phyloP scores from a whole-genome alignment of 2,113 vertebrate species.

The Otocyon megalotis region DNA sequence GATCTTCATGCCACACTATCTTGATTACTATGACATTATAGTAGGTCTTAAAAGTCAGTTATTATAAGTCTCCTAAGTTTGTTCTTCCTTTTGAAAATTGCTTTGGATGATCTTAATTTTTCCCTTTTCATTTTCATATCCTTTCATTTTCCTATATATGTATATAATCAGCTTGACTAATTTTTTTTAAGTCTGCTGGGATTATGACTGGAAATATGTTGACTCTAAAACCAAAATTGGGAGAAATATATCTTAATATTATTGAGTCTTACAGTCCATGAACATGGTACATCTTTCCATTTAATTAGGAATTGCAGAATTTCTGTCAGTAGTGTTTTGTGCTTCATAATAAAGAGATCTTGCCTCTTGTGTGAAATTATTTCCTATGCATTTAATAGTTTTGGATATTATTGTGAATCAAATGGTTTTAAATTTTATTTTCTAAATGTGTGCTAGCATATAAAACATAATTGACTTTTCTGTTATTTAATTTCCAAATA shows the following conservation, averaged over 20 bases:
- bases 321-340: neutral
- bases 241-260: neutral
- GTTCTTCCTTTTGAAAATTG: neutral
- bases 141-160: neutral
- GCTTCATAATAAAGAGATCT: neutral
- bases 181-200: neutral
- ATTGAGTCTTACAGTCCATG: neutral
- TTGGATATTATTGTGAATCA: neutral
- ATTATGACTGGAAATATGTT: neutral
- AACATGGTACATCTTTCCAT: neutral
- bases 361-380: neutral
- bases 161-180: neutral
- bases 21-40: neutral
- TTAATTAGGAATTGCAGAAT: neutral
- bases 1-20: neutral
- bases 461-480: neutral
- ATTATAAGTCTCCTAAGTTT: neutral
- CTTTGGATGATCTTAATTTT: constrained; percentile 16
- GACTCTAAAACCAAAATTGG: neutral
- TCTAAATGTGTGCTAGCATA: neutral
- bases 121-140: neutral
- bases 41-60: neutral
- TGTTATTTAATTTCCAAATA: neutral
- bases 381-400: neutral
- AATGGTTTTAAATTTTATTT: neutral